Evolutionary conservation across 1,140 invertebrate genomes (phyloP).

Genomic region (Holcopasites calliopsidis): DNA sequence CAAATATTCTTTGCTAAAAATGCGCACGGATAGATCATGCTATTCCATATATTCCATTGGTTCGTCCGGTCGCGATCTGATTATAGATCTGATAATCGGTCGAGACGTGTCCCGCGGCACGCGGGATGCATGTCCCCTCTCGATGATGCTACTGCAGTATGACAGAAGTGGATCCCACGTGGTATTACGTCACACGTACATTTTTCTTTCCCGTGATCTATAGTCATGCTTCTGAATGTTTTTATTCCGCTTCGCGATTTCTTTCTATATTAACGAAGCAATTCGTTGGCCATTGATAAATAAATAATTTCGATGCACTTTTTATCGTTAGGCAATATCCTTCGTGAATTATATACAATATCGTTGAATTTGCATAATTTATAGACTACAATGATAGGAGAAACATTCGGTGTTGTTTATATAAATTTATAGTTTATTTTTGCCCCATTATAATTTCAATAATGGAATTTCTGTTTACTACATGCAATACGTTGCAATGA

Average conservation of each 20-base stretch:
- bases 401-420: no score
- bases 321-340: no score
- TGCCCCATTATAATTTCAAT: no score
- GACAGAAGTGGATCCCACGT: conserved; percentile 54
- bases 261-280: no score
- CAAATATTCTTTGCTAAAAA: no score
- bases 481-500: no score
- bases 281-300: no score
- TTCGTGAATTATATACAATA: neutral
- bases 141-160: conserved; percentile 34
- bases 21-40: conserved; percentile 18
- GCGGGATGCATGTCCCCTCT: conserved; percentile 21
- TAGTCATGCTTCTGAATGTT: neutral
- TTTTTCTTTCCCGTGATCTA: conserved; percentile 37
- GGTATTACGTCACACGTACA: conserved; percentile 54
- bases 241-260: neutral
- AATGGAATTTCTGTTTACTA: no score
- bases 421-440: no score
- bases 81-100: conserved; percentile 40
- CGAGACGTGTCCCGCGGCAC: neutral
- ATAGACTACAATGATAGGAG: neutral
- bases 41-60: no score
- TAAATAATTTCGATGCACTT: no score
- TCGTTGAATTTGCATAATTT: neutral
- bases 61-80: conserved; percentile 16